phyloP scores from a whole-genome alignment of 2,797 vertebrate genomes.

The Phylloscopus collybita region DNA sequence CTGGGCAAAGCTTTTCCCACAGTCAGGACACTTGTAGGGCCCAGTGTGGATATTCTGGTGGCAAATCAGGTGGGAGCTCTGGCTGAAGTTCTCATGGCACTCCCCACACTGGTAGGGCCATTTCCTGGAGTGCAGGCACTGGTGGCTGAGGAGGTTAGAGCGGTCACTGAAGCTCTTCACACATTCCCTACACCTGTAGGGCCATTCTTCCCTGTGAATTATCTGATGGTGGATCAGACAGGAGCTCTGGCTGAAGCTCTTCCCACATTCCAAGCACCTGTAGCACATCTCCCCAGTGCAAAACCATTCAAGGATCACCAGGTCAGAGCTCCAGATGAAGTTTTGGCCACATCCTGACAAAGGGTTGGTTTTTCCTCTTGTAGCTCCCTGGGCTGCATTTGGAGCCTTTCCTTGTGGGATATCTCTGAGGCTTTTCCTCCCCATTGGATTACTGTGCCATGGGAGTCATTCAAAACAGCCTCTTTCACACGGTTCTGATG shows the following conservation, averaged over 20 bases:
- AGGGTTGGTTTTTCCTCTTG: not conserved
- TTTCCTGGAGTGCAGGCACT: not conserved
- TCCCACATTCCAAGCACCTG: not conserved
- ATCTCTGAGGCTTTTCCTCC: not conserved
- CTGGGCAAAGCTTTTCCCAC: not conserved
- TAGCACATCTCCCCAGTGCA: not conserved
- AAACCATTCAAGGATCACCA: not conserved
- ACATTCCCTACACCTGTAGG: not conserved
- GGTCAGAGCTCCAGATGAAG: not conserved
- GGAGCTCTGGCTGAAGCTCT: not conserved
- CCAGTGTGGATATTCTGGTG: not conserved
- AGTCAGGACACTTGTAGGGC: not conserved
- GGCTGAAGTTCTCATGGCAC: not conserved
- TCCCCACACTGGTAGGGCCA: not conserved
- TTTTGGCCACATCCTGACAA: not conserved
- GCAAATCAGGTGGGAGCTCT: not conserved
- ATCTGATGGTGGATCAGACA: not conserved
- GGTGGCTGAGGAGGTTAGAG: not conserved
- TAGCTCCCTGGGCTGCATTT: not conserved
- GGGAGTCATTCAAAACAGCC: not conserved
- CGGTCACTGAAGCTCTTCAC: not conserved
- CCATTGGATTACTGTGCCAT: not conserved
- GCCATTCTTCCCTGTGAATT: not conserved
- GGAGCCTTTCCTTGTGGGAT: not conserved
- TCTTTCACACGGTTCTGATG: not conserved